Conservation (phyloP, 2,797 vertebrate species). For the Echeneis naucrates region DNA sequence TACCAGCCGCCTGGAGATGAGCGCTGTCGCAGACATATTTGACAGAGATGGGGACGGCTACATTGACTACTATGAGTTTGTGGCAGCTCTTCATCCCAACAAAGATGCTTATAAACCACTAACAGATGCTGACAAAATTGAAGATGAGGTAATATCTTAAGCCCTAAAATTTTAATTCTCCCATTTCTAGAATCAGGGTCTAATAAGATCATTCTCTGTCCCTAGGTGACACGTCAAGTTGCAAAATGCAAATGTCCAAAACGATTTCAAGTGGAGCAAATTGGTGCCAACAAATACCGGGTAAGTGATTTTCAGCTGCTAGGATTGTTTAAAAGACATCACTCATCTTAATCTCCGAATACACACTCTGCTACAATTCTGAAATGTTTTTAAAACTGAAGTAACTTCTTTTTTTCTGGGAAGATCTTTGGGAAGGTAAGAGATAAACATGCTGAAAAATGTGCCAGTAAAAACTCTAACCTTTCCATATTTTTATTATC, state of each 20-base stretch:
- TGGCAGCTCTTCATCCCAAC: slow-evolving; percentile 98
- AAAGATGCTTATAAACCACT: slow-evolving; percentile 98
- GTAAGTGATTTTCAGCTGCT: slow-evolving; percentile 80
- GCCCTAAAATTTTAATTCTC: not conserved
- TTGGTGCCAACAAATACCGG: slow-evolving; percentile 99
- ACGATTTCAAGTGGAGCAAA: slow-evolving; percentile 99
- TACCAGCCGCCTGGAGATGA: slow-evolving; percentile 98
- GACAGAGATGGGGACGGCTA: slow-evolving; percentile 98
- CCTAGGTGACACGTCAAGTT: slow-evolving; percentile 96
- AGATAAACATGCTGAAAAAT: slow-evolving; percentile 22
- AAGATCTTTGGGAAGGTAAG: slow-evolving; percentile 41
- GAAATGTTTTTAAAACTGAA: slow-evolving; percentile 3
- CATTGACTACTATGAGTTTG: slow-evolving; percentile 99
- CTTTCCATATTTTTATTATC: slow-evolving; percentile 86
- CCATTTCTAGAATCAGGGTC: not conserved
- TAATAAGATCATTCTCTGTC: slow-evolving; percentile 16
- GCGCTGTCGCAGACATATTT: slow-evolving; percentile 98
- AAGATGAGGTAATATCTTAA: slow-evolving; percentile 91
- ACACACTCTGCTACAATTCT: not conserved
- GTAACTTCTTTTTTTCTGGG: not conserved
- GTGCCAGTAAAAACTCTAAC: slow-evolving; percentile 80
- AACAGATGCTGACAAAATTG: slow-evolving; percentile 99
- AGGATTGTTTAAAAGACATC: not conserved
- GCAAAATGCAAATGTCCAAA: slow-evolving; percentile 99
- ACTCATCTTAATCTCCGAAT: not conserved